These are phyloP conservation scores for Coendou prehensilis DNA, from an alignment of 2,797 vertebrate species.

Conservation along the genomic window DNA sequence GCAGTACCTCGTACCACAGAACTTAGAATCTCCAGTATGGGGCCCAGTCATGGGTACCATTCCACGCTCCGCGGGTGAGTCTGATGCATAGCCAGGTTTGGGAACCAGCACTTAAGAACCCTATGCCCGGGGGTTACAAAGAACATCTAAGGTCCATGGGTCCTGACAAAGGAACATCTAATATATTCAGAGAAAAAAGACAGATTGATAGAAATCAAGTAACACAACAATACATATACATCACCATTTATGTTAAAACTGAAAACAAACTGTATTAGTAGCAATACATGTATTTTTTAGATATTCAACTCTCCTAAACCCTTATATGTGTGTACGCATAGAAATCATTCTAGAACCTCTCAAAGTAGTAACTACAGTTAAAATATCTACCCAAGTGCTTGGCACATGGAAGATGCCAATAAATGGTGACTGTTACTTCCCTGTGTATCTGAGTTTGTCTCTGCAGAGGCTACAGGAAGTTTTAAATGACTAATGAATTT, in stretches of 20 bases:
- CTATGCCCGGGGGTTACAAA: not conserved
- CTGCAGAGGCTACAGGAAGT: not conserved
- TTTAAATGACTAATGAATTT: constrained; percentile 32
- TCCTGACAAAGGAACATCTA: not conserved
- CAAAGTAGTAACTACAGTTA: not conserved
- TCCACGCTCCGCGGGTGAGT: not conserved
- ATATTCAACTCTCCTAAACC: not conserved
- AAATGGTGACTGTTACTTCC: constrained; percentile 54
- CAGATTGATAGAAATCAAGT: not conserved
- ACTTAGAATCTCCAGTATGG: not conserved
- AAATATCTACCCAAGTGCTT: constrained; percentile 43
- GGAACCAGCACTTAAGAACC: constrained; percentile 5
- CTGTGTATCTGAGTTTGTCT: not conserved
- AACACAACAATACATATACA: not conserved
- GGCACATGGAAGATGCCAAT: not conserved
- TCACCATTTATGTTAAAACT: constrained; percentile 52
- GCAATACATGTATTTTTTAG: not conserved
- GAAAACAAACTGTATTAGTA: constrained; percentile 31
- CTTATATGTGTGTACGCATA: not conserved
- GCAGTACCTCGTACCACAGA: not conserved
- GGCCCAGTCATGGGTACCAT: not conserved
- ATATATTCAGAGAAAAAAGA: not conserved
- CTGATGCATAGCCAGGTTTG: not conserved
- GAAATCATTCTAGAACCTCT: constrained; percentile 41
- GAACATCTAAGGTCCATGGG: not conserved